Evolutionary conservation across 2,113 vertebrate genomes (phyloP), one percentile per base, ranked within the genome.

Genomic region (Marmota flaviventris): DNA sequence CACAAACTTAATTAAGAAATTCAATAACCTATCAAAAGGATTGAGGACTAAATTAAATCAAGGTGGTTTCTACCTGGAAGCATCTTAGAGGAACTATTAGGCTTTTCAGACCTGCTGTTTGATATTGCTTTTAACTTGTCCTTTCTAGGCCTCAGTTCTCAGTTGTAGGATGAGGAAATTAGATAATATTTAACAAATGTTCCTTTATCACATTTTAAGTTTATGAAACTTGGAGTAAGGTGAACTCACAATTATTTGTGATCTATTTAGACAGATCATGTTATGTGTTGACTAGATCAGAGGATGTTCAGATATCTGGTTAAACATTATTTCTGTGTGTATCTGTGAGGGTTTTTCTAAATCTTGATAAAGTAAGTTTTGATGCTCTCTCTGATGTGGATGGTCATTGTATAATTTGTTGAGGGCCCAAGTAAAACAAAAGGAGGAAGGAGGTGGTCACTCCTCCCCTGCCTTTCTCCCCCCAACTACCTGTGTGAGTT

Each of bases 1-100:
- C 10, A 94, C 56, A 88, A 39, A 85, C 75, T 79, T 95, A 93
- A 91, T 86, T 91, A 72, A 94, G 58, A 96, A 91, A 83, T 86
- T 65, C 34, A 93, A 63, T 88, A 37, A 72, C 67, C 29, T 79
- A 77, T 96, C 73, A 58, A 85, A 91, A 61, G 1, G 42, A 34
- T 34, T 69, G 79, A 84, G 65, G 32, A n/a, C 53, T 72, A 22
- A 82, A 93, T 89, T 77, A 91, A 65, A 53, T 94, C 10, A 77
- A 82, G 75, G 32, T 85, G 32, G 22, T 39, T 77, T 89, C 65
- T 67, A 42, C 13, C 20, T 53, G 8, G 37, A 58, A 92, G 4
- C 14, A 45, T 61, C 76, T 83, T 81, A 32, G 18, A 32, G 13
- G 11, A 56, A 13, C 37, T 67, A 18, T 83, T 65, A 73, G 56